Base-by-base conservation (phyloP, 1,140 invertebrate genomes). In the Harpegnathos saltator region DNA sequence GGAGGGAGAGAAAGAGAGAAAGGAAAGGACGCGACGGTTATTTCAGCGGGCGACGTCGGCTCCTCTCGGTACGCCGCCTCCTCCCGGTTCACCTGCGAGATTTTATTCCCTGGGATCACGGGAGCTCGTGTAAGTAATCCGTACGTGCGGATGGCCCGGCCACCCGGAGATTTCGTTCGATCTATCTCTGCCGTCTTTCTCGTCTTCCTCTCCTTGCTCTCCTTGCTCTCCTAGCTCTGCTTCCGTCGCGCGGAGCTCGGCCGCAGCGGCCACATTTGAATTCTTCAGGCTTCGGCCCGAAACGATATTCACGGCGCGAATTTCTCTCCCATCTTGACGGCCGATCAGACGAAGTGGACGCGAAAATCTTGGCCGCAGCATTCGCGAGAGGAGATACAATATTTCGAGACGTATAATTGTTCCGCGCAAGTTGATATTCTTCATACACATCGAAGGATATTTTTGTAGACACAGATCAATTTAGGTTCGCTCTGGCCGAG, bases 31-130 rank as follows among this genome's bases (percentile, higher is more conserved):
- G 24, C 38, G n/a, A 54, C 12, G 56, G 71, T 82, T 61, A 74
- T 75, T 44, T 14, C 56, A 3, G 26, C 22, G 26, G 29, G 29
- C 17, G 44, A 48, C 44, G 48, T 54, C 61, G 17, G 22, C 29
- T 29, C n/a, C n/a, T n/a, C n/a, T 29, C n/a, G n/a, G 19, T 19
- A 14, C n/a, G 62, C 19, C 48, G 48, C 26, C 11, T 14, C 15
- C 11, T n/a, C 48, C 11, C 44, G 3, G 17, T 48, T 12, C 19
- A 22, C 26, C 19, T 62, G 22, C 72, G 48, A 63, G 72, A 82
- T 54, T 82, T 75, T 75, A 77, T 62, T 56, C 33, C n/a, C 29
- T 22, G 14, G 33, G 61, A 63, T 73, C 69, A 63, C 72, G 80
- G 22, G 38, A 75, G 38, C 48, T 19, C 29, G 61, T 63, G 69